These are phyloP conservation scores for Callyntrura guangdongensis DNA, from an alignment of 2,888 invertebrate genomes.

Conservation along the genomic window DNA sequence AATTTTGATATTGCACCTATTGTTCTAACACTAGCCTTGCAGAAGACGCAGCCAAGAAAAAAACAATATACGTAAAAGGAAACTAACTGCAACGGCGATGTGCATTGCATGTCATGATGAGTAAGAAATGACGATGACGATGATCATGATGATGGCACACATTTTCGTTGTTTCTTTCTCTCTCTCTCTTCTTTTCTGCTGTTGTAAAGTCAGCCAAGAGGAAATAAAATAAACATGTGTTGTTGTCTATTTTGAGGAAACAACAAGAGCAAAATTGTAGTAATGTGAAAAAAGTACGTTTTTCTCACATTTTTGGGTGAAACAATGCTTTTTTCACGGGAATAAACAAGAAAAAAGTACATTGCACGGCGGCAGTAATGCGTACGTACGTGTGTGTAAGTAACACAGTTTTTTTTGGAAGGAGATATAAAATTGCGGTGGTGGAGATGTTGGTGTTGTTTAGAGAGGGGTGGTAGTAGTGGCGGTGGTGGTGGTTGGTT, in stretches of 20 bases:
- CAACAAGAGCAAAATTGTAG: conserved; percentile 16
- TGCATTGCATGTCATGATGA: conserved; percentile 27
- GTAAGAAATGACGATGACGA: not conserved
- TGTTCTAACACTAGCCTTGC: conserved; percentile 3
- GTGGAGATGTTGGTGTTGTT: no score
- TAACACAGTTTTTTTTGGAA: conserved; percentile 37
- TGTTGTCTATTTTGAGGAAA: conserved; percentile 53
- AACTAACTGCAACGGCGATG: not conserved
- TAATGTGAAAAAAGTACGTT: conserved; percentile 48
- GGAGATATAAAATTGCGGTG: no score
- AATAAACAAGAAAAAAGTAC: conserved; percentile 25
- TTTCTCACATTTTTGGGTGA: conserved; percentile 64
- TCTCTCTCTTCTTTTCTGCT: no score
- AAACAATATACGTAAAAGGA: not conserved
- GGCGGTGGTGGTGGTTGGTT: conserved; percentile 21
- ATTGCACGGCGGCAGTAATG: not conserved
- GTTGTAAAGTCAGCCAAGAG: conserved; percentile 8
- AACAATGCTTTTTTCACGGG: conserved; percentile 34
- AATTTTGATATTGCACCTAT: conserved; percentile 74
- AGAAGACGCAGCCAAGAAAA: no score
- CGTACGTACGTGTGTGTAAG: conserved; percentile 43
- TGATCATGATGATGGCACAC: conserved; percentile 34
- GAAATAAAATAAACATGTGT: conserved; percentile 45
- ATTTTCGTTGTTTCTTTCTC: conserved; percentile 8
- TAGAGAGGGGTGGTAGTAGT: not conserved